Evolutionary conservation across 2,888 invertebrate species (phyloP).

Genomic region (Chrysomela aeneicollis): DNA sequence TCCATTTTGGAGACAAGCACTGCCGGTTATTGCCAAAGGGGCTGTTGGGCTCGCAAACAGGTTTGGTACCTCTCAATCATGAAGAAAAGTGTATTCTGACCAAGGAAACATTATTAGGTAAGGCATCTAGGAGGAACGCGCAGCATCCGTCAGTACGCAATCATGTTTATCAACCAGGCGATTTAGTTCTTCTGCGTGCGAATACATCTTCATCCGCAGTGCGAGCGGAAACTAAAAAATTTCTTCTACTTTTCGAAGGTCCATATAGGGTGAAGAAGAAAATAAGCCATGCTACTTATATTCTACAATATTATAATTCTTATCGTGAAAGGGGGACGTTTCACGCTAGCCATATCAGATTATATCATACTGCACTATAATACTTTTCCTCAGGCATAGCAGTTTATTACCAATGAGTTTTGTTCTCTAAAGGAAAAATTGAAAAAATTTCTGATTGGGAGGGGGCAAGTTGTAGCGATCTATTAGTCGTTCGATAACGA

Average conservation of each 20-base stretch:
- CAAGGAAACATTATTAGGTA: conserved; percentile 3
- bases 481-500: too few relatives aligned
- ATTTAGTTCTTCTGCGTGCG: too few relatives aligned
- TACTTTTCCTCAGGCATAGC: too few relatives aligned
- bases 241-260: too few relatives aligned
- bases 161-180: too few relatives aligned
- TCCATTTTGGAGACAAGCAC: conserved; percentile 3
- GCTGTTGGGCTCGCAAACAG: neutral
- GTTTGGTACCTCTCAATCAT: neutral
- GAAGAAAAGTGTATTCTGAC: conserved; percentile 2
- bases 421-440: too few relatives aligned
- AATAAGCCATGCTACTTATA: conserved; percentile 24
- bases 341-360: neutral
- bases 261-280: too few relatives aligned
- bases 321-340: conserved; percentile 1
- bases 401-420: too few relatives aligned
- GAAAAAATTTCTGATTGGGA: too few relatives aligned
- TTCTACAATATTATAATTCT: neutral
- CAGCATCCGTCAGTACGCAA: neutral
- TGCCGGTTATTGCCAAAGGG: neutral
- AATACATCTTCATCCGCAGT: too few relatives aligned
- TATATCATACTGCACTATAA: neutral
- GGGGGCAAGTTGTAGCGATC: too few relatives aligned
- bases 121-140: neutral
- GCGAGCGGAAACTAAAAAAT: too few relatives aligned